Percentiles rank a stretch among this genome's conserved stretches.
Evolutionary conservation across 2,113 vertebrate species (phyloP).

Genomic region (Cochlearius cochlearius): DNA sequence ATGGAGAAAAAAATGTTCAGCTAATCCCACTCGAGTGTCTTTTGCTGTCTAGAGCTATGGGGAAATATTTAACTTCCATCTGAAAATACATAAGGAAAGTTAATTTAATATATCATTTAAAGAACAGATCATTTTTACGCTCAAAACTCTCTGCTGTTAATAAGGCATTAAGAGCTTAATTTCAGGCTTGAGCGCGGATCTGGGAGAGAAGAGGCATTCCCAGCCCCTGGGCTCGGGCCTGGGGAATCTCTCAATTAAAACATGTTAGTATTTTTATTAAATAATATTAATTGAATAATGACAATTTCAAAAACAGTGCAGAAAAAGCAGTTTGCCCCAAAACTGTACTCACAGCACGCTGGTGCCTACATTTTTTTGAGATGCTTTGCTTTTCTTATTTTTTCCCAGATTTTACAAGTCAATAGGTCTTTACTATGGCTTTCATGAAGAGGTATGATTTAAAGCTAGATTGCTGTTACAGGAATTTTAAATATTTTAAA

Average conservation of each 20-base stretch:
- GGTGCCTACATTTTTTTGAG: neutral
- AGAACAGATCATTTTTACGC: neutral
- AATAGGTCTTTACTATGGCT: neutral
- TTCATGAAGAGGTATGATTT: conserved; percentile 17
- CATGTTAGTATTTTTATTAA: neutral
- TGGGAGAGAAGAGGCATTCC: neutral
- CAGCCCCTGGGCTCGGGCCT: neutral
- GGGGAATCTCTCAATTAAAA: neutral
- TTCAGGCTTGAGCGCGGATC: neutral
- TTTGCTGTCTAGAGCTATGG: neutral
- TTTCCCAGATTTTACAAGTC: conserved; percentile 4
- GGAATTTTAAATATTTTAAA: neutral
- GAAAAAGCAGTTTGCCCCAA: neutral
- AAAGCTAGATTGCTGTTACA: neutral
- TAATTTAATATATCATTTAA: neutral
- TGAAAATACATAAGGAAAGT: neutral
- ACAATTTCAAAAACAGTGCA: neutral
- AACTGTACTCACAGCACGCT: neutral
- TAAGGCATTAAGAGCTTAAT: neutral
- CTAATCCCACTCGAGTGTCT: neutral
- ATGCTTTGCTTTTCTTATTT: neutral
- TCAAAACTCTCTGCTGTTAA: neutral
- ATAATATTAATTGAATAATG: neutral
- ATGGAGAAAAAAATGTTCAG: neutral
- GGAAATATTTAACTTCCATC: neutral